Evolutionary conservation across 2,113 vertebrate genomes (phyloP), one percentile per base, ranked within the genome.

Genomic region (Cebidichthys violaceus): DNA sequence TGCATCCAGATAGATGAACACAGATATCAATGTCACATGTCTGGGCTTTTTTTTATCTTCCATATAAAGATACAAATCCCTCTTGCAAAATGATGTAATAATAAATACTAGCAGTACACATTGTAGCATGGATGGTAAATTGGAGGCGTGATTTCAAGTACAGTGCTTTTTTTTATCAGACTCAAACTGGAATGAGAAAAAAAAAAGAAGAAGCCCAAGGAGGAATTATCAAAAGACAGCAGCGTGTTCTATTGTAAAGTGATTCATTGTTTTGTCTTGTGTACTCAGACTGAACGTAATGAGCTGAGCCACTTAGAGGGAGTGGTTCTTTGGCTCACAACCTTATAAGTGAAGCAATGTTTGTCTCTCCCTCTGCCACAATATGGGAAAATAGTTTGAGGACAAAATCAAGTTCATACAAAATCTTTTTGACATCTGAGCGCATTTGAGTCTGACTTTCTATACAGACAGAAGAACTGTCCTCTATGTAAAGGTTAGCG

Each of bases 311-410:
- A 60, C 2, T 71, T 52, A 24, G 27, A 86, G 78, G 67, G 64
- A 71, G 82, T 73, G 69, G 54, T 37, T 67, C 8, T 57, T 55
- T 41, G n/a, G 14, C 20, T 70, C 54, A 4, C 65, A 17, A 27
- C 1, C 6, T 22, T n/a, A 2, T 6, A 27, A 55, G 43, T 82
- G 27, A 89, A 39, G 47, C 67, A 70, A 75, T 47, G 17, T 39
- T 13, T 57, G 62, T 69, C 81, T 60, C 41, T 57, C 70, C 87
- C 81, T 75, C 10, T 69, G 17, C 1, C 5, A 33, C 5, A 33
- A 33, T 33, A 33, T 33, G 33, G 33, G 33, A 6, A 33, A 33
- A 33, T 33, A 6, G 33, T 33, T 33, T 9, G 41, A 43, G 10
- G 10, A 43, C 10, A 43, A 43, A 15, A 15, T 43, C 41, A 43